These are phyloP conservation scores for Ammodytes dubius DNA, from an alignment of 2,113 vertebrate species.

Conservation along the genomic window DNA sequence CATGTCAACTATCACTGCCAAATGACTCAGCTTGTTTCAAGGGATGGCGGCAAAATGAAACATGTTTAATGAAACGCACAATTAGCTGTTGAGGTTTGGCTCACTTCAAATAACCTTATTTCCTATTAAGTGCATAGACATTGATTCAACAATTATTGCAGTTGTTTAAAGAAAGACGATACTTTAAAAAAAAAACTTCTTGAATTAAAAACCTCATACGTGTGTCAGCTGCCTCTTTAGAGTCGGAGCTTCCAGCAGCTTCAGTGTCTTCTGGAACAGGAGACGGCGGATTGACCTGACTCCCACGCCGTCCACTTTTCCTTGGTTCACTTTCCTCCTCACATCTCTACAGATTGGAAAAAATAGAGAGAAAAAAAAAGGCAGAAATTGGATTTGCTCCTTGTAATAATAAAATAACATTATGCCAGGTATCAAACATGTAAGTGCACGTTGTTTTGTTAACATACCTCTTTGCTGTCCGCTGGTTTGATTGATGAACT, in stretches of 20 bases:
- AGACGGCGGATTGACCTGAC: slow-evolving; percentile 7
- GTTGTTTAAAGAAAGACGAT: neutral
- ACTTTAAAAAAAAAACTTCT: too few species aligned
- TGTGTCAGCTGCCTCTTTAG: slow-evolving; percentile 31
- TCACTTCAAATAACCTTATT: neutral
- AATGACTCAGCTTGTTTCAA: slow-evolving; percentile 13
- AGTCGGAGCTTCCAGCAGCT: slow-evolving; percentile 38
- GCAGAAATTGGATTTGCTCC: neutral
- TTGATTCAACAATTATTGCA: neutral
- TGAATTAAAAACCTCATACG: slow-evolving; percentile 35
- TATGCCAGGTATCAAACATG: neutral
- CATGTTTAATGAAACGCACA: slow-evolving; percentile 1
- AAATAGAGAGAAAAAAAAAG: neutral
- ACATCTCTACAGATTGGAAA: slow-evolving; percentile 19
- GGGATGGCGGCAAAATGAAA: slow-evolving; percentile 5
- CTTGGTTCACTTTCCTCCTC: slow-evolving; percentile 50
- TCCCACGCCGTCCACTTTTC: slow-evolving; percentile 5
- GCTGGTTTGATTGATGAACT: neutral
- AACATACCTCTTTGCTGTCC: slow-evolving; percentile 45
- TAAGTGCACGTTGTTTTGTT: neutral
- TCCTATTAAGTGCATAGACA: neutral
- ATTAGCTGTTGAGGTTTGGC: slow-evolving; percentile 22
- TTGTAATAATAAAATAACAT: neutral
- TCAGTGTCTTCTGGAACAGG: slow-evolving; percentile 26
- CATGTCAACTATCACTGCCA: neutral